These are phyloP conservation scores for Ctenomys sociabilis DNA, from an alignment of 2,113 vertebrate genomes.

Conservation along the genomic window DNA sequence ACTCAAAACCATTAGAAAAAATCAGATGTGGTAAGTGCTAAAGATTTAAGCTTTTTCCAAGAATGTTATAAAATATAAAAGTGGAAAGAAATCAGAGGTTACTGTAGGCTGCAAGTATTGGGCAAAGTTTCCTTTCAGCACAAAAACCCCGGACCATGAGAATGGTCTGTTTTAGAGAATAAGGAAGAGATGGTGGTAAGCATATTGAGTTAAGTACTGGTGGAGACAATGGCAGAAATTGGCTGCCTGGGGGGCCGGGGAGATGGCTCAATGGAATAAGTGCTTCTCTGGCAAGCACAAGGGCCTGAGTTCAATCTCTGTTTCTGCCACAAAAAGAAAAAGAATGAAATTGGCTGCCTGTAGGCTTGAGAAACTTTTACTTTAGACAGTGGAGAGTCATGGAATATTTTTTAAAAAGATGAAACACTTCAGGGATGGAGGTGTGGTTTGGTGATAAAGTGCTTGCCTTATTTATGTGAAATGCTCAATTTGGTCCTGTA, in stretches of 20 bases:
- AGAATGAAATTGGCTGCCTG: background rate
- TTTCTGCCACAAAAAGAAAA: too few relatives aligned
- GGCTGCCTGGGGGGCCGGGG: too few relatives aligned
- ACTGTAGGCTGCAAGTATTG: background rate
- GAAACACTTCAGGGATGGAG: background rate
- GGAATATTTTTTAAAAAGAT: background rate
- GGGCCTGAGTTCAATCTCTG: too few relatives aligned
- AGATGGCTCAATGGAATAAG: too few relatives aligned
- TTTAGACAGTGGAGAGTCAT: background rate
- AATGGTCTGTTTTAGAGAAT: background rate
- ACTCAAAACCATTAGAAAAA: background rate
- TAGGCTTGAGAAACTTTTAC: background rate
- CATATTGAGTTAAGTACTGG: background rate
- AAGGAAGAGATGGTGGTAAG: background rate
- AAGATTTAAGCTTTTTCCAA: background rate
- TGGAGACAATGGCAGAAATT: background rate
- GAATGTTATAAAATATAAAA: background rate
- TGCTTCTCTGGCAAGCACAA: too few relatives aligned
- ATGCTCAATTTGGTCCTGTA: background rate
- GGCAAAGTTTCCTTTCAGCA: background rate
- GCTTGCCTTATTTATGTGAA: background rate
- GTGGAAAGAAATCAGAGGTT: background rate
- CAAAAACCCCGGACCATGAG: background rate
- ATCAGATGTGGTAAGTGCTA: background rate
- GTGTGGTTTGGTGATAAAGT: background rate